phyloP scores from a whole-genome alignment of 2,797 vertebrate genomes.

The Pseudocheirus occidentalis region DNA sequence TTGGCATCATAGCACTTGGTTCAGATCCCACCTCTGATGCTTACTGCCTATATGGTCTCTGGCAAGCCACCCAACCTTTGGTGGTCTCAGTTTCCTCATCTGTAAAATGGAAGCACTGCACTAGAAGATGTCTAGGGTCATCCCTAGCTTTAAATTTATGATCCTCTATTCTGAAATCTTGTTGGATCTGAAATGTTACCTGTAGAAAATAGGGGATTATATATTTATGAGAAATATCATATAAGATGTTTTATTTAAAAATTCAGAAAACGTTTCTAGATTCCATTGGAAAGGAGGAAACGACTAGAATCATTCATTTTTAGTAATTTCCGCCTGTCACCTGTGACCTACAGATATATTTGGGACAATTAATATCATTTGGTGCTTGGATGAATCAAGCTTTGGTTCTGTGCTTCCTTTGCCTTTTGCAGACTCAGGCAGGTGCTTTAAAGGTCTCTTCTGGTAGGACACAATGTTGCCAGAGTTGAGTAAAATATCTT shows the following conservation, averaged over 20 bases:
- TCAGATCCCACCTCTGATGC: background rate
- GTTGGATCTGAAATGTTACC: background rate
- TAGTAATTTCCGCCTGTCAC: background rate
- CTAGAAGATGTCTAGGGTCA: background rate
- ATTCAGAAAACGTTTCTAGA: background rate
- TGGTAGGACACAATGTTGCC: background rate
- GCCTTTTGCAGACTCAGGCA: constrained; percentile 20
- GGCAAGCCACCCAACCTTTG: background rate
- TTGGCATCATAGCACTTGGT: background rate
- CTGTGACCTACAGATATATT: background rate
- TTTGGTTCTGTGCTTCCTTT: background rate
- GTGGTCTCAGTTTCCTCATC: background rate
- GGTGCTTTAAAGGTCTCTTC: background rate
- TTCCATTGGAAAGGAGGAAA: background rate
- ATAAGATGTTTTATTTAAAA: background rate
- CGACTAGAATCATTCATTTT: background rate
- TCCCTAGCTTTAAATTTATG: background rate
- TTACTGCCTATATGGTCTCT: background rate
- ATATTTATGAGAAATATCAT: background rate
- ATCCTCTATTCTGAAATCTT: background rate
- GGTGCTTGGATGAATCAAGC: background rate
- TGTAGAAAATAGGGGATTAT: background rate
- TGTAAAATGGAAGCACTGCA: background rate
- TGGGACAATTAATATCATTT: background rate
- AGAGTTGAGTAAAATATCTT: constrained; percentile 1